Base-by-base conservation (phyloP, 1,140 invertebrate genomes). In the Eurosta solidaginis region DNA sequence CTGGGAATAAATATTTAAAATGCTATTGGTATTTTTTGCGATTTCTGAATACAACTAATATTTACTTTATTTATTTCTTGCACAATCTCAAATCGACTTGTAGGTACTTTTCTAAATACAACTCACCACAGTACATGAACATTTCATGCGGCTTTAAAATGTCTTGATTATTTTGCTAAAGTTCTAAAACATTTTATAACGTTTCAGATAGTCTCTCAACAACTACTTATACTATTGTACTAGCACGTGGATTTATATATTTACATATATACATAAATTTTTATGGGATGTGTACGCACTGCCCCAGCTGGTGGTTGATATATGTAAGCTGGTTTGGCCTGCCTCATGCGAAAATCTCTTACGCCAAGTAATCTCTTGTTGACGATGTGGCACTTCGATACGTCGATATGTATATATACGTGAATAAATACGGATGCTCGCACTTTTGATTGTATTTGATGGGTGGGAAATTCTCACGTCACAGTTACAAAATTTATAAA, bases 261-360 rank as follows among this genome's bases (percentile, higher is more conserved):
- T 6, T 36, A 68, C 7, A 68, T 2, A 22, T n/a, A 40, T 2
- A 68, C 27, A 27, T 29, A 54, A 14, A 29, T n/a, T 20, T 17
- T 9, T 7, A 17, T 29, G 22, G n/a, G 1, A 27, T 12, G 29
- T 20, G 10, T 68, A 68, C 59, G 59, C 59, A 68, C 40, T 36
- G 12, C 12, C 22, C 36, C 59, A 68, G 59, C 59, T 68, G 59
- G 59, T 68, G 59, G 59, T 68, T 68, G 36, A 7, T 68, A 17
- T n/a, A n/a, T n/a, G n/a, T n/a, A 40, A 9, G 59, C 59, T 68
- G 14, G 59, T 74, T 20, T 74, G 73, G 73, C 73, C 73, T 74
- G 73, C 73, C 73, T 74, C 73, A 74, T 74, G 42, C 36, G 25
- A 74, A 74, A 74, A 45, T 17, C 42, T 10, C 73, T 74, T 74